A percentile compares a stretch with the other conserved stretches of the same genome.
Evolutionary conservation across 2,113 vertebrate species (phyloP).

Genomic region (Lasiurus borealis): DNA sequence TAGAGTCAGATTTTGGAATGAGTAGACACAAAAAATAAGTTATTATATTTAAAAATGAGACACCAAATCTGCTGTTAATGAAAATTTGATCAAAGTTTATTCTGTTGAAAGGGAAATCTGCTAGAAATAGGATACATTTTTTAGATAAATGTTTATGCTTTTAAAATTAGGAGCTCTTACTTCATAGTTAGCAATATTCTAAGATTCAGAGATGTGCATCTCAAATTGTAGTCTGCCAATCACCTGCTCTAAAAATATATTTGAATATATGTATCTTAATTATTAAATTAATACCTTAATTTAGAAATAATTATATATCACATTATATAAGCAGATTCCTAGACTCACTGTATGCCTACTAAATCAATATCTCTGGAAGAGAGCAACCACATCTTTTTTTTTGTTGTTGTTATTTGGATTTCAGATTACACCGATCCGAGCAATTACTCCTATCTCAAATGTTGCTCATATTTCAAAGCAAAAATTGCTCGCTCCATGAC

Average conservation of each 20-base stretch:
- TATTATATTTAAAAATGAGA: neutral
- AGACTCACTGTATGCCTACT: neutral
- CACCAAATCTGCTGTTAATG: neutral
- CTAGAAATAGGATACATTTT: neutral
- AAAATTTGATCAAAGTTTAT: neutral
- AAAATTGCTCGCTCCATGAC: no score
- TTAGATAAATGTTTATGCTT: neutral
- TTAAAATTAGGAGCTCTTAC: neutral
- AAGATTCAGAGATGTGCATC: neutral
- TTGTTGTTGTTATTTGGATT: neutral
- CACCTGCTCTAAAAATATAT: neutral
- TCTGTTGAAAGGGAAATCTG: neutral
- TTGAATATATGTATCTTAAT: neutral
- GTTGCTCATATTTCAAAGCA: no score
- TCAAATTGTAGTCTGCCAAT: constrained; percentile 4
- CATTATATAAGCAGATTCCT: neutral
- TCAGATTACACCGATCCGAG: no score
- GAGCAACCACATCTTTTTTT: neutral
- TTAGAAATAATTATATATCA: neutral
- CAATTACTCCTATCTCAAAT: no score
- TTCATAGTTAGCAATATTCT: constrained; percentile 15
- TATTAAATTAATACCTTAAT: neutral
- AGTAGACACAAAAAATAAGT: neutral
- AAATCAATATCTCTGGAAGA: neutral
- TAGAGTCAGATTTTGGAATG: neutral